Evolutionary conservation across 2,797 vertebrate species (phyloP), one percentile per base, ranked within the genome.

Genomic region (Acipenser ruthenus): DNA sequence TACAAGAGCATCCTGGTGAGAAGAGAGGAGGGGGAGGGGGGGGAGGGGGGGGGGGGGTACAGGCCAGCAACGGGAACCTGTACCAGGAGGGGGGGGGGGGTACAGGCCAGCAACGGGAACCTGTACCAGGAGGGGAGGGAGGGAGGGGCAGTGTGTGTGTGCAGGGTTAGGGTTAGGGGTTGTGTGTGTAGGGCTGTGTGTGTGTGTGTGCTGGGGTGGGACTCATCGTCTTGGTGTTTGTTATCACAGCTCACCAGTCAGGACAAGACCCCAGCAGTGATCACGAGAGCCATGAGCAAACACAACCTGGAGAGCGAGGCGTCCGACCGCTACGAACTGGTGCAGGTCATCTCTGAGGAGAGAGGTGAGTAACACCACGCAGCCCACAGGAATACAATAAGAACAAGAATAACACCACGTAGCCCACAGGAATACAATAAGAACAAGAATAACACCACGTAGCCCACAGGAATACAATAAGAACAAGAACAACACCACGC

Each of bases 1-100:
- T 98, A 98, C 87, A 96, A 96, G 82, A 97, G 95, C 86, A 96
- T 98, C 64, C 69, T 98, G 93, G 96, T 98, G 71, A 82, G 84
- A 68, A 37, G 23, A 37, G 23, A 3, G 2, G 4, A 4, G 23
- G 23, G 23, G 3, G 23, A 3, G 23, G 23, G 23, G 23, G n/a
- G n/a, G n/a, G n/a, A n/a, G n/a, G n/a, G 23, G 23, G 2, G 4
- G 23, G 2, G 23, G 23, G 2, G 23, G 67, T 91, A 49, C 90
- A 95, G 47, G 84, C 94, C 0, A 85, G 84, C 76, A 94, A 94
- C 0, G 93, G 92, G 11, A 98, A 95, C 49, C 88, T 97, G 76
- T 98, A 98, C 87, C 1, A 37, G 23, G 23, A 37, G 2, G 23
- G 23, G 2, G 4, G 23, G 2, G 23, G 23, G 2, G 23, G 67